Percentiles rank a stretch among this genome's conserved stretches.
Conservation (phyloP, 37 sponge, comb jelly and placozoan genomes). For the Tethya wilhelma region DNA sequence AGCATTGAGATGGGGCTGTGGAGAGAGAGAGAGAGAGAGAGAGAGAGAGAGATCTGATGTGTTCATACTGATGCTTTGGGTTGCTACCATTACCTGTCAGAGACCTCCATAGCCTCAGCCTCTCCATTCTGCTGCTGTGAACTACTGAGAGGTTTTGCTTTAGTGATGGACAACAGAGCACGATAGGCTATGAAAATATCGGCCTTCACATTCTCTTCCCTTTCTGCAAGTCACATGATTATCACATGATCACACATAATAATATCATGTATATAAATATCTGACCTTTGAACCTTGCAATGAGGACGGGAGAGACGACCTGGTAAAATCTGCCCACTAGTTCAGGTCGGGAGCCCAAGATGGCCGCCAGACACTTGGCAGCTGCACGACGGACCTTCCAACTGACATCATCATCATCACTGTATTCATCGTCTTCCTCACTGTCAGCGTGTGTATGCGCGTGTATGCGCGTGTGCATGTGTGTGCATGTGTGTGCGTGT, state of each 20-base stretch:
- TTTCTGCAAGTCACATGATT: constrained; percentile 45
- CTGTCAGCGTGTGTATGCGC: constrained; percentile 13
- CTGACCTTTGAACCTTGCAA: constrained; percentile 93
- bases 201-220: constrained; percentile 94
- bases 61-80: not conserved
- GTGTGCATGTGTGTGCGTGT: not conserved
- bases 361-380: constrained; percentile 86
- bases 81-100: constrained; percentile 39
- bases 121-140: constrained; percentile 23
- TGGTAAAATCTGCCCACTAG: constrained; percentile 83
- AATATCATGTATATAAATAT: not conserved
- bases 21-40: not conserved
- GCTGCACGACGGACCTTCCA: constrained; percentile 96
- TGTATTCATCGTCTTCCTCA: constrained; percentile 92
- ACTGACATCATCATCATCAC: constrained; percentile 99
- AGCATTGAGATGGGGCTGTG: constrained; percentile 65
- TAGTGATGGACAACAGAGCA: constrained; percentile 75
- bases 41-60: not conserved
- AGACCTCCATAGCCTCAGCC: constrained; percentile 59
- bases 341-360: constrained; percentile 86
- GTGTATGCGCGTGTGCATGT: not conserved
- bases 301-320: constrained; percentile 85
- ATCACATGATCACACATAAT: not conserved
- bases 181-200: constrained; percentile 96
- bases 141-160: not conserved